Evolutionary conservation across 30 jellyfish, hydroid and myxozoan species (phyloP), one percentile per base, ranked within the genome.

Genomic region (Clytia hemisphaerica): DNA sequence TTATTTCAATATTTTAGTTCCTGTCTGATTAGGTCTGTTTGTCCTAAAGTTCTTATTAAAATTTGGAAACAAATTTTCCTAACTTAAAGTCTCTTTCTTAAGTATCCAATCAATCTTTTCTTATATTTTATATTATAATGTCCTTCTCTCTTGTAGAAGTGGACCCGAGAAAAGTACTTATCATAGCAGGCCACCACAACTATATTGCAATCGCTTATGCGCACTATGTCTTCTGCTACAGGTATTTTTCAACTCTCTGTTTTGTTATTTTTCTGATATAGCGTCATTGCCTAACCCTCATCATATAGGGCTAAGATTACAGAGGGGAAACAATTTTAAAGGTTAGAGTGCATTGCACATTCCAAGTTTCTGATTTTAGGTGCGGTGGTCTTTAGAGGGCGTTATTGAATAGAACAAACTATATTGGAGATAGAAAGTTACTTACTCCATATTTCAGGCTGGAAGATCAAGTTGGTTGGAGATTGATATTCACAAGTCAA

Each of bases 391-490:
- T 10, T 10, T 7, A 40, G 53, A 16, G 53, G 53, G 53, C 14
- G 53, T n/a, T n/a, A n/a, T 66, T 12, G 26, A 6, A 7, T 7
- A 22, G 6, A 51, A 21, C 24, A 59, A 21, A n/a, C 31, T 6
- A 7, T 31, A 28, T 64, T 64, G 76, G 12, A 6, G 75, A 7
- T 30, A 31, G 28, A 31, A 51, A 9, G 4, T 50, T 21, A 6
- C 10, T 50, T 10, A 6, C 9, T 10, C n/a, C n/a, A n/a, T n/a
- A 26, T 69, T 51, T 4, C 58, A 88, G 97, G 59, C 51, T 88
- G 51, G 61, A 88, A 37, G 97, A 88, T 57, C 72, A 94, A 2
- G 83, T 81, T 61, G 97, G 97, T 24, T 88, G 97, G 97, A 94
- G 81, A 51, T 89, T 51, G 10, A 84, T 80, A 60, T 88, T 88